Conservation (phyloP, 2,888 invertebrate species). For the Lasioglossum marginatum region DNA sequence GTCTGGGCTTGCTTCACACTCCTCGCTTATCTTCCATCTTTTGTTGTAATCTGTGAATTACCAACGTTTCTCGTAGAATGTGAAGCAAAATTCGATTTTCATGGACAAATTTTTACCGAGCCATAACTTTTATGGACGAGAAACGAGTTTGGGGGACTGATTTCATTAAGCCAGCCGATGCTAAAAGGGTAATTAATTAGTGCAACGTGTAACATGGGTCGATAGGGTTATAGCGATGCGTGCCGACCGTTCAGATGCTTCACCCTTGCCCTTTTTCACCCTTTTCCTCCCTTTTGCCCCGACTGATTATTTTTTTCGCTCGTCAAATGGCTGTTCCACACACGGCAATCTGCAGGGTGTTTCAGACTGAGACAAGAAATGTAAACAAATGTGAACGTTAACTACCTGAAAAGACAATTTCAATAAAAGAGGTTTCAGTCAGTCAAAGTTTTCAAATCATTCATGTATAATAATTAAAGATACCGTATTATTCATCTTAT, state of each 20-base stretch:
- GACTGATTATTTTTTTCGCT: conserved; percentile 21
- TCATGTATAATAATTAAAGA: too few relatives aligned
- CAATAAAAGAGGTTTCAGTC: background rate
- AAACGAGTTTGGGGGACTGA: background rate
- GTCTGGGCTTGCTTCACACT: background rate
- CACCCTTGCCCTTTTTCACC: conserved; percentile 52
- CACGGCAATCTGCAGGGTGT: conserved; percentile 34
- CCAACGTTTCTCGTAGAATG: background rate
- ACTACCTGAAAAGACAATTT: background rate
- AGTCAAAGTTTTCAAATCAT: too few relatives aligned
- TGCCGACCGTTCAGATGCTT: conserved; percentile 77
- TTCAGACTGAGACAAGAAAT: conserved; percentile 11
- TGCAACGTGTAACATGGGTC: conserved; percentile 75
- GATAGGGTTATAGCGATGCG: conserved; percentile 81
- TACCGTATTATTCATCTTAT: background rate
- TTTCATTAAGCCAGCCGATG: background rate
- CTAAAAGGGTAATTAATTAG: conserved; percentile 71
- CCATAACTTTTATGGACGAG: background rate
- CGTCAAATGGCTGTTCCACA: conserved; percentile 38
- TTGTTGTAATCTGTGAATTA: background rate
- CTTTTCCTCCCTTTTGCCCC: conserved; percentile 45
- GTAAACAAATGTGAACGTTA: background rate
- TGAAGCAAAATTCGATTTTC: background rate
- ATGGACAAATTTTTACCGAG: background rate
- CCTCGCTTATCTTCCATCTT: background rate